Conservation (phyloP, 2,888 invertebrate genomes). For the Cyrtodaria siliqua region DNA sequence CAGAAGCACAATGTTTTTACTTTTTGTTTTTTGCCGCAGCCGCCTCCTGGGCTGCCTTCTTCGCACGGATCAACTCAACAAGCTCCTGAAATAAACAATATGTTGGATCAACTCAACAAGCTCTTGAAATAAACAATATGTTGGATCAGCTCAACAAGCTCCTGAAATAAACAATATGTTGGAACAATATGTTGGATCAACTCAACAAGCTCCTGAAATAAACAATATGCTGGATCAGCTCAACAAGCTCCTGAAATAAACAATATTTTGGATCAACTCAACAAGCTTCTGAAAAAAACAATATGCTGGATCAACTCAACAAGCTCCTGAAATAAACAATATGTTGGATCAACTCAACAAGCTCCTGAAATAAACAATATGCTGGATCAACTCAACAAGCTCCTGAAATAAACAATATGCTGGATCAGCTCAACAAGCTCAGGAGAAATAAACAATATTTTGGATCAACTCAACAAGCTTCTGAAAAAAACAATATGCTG, state of each 20-base stretch:
- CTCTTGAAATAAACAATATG: constrained; percentile 88
- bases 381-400: constrained; percentile 97
- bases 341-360: constrained; percentile 97
- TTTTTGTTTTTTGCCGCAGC: constrained; percentile 76
- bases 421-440: constrained; percentile 98
- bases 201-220: constrained; percentile 94
- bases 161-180: constrained; percentile 87
- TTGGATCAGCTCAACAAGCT: constrained; percentile 98
- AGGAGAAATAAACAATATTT: constrained; percentile 85
- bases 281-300: constrained; percentile 91
- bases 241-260: constrained; percentile 92
- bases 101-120: constrained; percentile 97
- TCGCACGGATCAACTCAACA: constrained; percentile 98
- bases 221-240: constrained; percentile 91
- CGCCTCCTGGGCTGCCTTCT: constrained; percentile 89
- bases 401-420: constrained; percentile 88
- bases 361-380: constrained; percentile 88
- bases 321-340: constrained; percentile 89
- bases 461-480: constrained; percentile 98
- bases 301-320: constrained; percentile 96
- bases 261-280: constrained; percentile 93
- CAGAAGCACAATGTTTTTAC: too few species aligned
- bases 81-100: constrained; percentile 89
- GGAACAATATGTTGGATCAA: too few species aligned
- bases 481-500: constrained; percentile 87